Conservation (phyloP, 2,113 vertebrate genomes). For the Odocoileus hemionus region DNA sequence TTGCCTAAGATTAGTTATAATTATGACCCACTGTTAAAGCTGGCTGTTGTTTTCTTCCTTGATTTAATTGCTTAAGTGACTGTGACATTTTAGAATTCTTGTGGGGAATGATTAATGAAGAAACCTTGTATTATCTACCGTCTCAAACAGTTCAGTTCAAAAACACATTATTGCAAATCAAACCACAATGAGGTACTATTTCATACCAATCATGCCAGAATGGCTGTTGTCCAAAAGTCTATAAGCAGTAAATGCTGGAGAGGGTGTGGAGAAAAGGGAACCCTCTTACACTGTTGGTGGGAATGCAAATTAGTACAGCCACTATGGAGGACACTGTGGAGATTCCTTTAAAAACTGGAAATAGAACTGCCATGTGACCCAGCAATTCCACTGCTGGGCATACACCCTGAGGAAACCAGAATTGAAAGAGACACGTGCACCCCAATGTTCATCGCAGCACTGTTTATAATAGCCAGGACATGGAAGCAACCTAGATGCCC, state of each 20-base stretch:
- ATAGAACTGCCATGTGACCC: not conserved
- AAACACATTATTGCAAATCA: not conserved
- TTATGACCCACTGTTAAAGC: not conserved
- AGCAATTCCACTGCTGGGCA: not conserved
- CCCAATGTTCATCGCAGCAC: too few species aligned
- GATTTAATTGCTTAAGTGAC: not conserved
- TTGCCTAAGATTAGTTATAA: not conserved
- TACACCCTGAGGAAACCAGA: not conserved
- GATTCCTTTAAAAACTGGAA: not conserved
- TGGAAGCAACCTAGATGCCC: not conserved
- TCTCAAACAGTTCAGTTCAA: not conserved
- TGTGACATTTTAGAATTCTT: not conserved
- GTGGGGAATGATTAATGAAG: not conserved
- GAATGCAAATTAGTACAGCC: not conserved
- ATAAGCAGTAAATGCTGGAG: not conserved
- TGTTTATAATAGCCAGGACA: not conserved
- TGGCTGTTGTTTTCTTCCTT: not conserved
- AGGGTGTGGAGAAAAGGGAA: not conserved
- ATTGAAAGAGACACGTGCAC: not conserved
- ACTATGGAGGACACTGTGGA: not conserved
- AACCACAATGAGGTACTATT: not conserved
- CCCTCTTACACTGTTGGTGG: not conserved
- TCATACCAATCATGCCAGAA: accelerated
- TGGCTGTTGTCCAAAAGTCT: not conserved
- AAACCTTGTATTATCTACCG: not conserved